Conservation (phyloP, 2,888 invertebrate species). For the Drosophila infuscata region DNA sequence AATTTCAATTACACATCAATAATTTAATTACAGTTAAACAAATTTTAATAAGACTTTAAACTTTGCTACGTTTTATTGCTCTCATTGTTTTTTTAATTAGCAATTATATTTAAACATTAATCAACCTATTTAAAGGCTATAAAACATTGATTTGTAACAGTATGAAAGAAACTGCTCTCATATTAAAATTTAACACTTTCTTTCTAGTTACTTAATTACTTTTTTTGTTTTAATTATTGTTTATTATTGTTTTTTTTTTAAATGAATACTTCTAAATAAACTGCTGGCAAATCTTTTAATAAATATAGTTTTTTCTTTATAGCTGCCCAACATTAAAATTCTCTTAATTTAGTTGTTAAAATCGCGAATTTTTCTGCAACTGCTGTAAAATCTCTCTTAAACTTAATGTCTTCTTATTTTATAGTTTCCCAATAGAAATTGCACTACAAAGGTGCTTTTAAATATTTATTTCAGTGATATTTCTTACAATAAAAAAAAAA, state of each 20-base stretch:
- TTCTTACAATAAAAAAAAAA: background rate
- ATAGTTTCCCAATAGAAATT: slow-evolving; percentile 51
- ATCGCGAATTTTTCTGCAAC: background rate
- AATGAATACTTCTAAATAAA: background rate
- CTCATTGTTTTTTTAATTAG: too few species aligned
- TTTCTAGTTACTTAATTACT: background rate
- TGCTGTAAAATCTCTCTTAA: background rate
- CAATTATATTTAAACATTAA: too few species aligned
- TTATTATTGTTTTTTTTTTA: background rate
- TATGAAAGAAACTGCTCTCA: too few species aligned
- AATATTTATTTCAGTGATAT: slow-evolving; percentile 30
- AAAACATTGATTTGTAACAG: too few species aligned
- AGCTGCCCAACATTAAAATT: background rate
- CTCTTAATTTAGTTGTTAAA: background rate
- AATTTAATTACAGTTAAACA: background rate
- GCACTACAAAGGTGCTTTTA: slow-evolving; percentile 33
- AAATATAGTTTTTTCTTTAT: background rate
- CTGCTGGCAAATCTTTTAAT: background rate
- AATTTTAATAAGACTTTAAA: background rate
- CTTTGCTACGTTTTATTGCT: background rate
- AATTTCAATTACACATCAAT: background rate
- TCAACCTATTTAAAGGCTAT: too few species aligned
- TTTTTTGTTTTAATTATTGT: too few species aligned
- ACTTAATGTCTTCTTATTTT: background rate
- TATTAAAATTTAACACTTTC: background rate